Percentiles rank a stretch among this genome's conserved stretches.
phyloP scores from a whole-genome alignment of 2,888 invertebrate genomes.

The Tupiocoris notatus region DNA sequence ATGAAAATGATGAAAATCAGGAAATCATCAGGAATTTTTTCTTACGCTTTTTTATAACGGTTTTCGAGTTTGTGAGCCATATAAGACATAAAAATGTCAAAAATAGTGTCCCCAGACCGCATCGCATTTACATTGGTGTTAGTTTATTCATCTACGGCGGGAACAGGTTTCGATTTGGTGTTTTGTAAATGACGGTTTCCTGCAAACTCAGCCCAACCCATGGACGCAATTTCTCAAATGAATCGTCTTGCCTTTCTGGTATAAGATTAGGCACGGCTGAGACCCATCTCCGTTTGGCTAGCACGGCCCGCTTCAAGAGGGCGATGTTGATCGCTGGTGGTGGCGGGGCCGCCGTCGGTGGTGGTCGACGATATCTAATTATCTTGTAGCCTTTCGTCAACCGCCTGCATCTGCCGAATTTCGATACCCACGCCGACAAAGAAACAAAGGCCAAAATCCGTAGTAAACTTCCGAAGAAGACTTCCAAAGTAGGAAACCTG shows the following conservation, averaged over 20 bases:
- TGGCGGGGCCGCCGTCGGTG: constrained; percentile 1
- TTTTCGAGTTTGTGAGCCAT: too few relatives aligned
- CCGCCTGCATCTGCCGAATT: constrained; percentile 15
- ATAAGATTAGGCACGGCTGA: constrained; percentile 37
- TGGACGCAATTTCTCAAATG: too few relatives aligned
- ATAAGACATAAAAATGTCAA: too few relatives aligned
- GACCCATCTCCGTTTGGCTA: constrained; percentile 32
- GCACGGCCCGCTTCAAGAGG: not conserved
- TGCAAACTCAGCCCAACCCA: too few relatives aligned
- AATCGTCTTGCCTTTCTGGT: constrained; percentile 25
- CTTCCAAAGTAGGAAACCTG: constrained; percentile 19
- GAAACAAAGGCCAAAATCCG: constrained; percentile 34
- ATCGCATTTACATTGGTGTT: too few relatives aligned
- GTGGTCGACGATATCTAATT: constrained; percentile 3
- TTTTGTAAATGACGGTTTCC: too few relatives aligned
- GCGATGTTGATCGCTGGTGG: not conserved
- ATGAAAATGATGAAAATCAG: too few relatives aligned
- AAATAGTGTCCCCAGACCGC: too few relatives aligned
- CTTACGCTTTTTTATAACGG: too few relatives aligned
- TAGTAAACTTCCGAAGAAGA: constrained; percentile 26
- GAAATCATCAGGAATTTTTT: too few relatives aligned
- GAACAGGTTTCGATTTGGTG: too few relatives aligned
- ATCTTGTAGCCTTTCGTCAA: constrained; percentile 21
- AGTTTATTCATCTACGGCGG: too few relatives aligned
- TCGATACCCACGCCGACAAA: constrained; percentile 31